Conservation (phyloP, 2,888 invertebrate species). For the Stenoptilia bipunctidactyla region DNA sequence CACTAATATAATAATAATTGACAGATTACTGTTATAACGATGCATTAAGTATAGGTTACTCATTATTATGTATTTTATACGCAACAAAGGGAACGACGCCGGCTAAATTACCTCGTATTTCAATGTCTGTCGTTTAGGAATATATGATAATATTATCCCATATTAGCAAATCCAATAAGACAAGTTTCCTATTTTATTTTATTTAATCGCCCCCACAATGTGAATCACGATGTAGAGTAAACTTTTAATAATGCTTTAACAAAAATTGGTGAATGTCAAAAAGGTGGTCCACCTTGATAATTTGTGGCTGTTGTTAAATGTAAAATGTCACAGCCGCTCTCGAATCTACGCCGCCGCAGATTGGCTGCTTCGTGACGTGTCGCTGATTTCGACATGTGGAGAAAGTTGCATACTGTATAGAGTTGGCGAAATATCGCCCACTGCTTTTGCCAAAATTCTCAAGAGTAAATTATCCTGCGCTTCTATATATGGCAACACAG, state of each 20-base stretch:
- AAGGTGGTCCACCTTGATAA: slow-evolving; percentile 56
- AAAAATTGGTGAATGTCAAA: slow-evolving; percentile 15
- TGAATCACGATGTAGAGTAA: neutral
- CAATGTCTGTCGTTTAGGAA: neutral
- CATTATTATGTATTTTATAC: neutral
- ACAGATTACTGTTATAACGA: neutral
- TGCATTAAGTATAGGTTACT: neutral
- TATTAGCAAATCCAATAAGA: slow-evolving; percentile 16
- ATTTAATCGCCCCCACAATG: slow-evolving; percentile 26
- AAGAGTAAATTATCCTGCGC: slow-evolving; percentile 31
- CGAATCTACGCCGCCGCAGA: slow-evolving; percentile 2
- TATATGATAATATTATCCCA: neutral
- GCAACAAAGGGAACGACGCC: neutral
- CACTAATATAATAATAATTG: neutral
- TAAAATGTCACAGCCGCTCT: slow-evolving; percentile 37
- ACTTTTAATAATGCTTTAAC: neutral
- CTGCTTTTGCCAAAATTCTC: slow-evolving; percentile 5
- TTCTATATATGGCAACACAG: slow-evolving; percentile 28
- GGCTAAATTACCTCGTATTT: neutral
- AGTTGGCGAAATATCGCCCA: neutral
- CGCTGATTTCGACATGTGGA: slow-evolving; percentile 43
- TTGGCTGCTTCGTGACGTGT: slow-evolving; percentile 11
- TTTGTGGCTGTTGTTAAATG: slow-evolving; percentile 35
- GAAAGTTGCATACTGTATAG: slow-evolving; percentile 39
- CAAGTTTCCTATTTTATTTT: slow-evolving; percentile 54